Evolutionary conservation across 1,140 invertebrate species (phyloP).

Genomic region (Goniozus legneri): DNA sequence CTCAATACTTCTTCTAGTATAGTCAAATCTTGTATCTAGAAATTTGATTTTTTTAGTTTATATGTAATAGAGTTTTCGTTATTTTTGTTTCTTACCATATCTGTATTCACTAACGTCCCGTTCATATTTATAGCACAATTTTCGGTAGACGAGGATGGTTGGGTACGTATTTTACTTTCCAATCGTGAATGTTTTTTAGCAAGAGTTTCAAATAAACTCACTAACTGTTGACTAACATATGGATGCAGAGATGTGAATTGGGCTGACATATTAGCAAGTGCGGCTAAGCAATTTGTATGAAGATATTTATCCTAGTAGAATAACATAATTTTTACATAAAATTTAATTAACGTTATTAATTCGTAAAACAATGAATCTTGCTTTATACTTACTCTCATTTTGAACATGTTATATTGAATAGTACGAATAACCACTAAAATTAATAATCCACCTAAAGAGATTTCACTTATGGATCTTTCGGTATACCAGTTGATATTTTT

Average conservation of each 20-base stretch:
- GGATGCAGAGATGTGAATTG: slow-evolving; percentile 93
- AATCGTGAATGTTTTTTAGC: slow-evolving; percentile 73
- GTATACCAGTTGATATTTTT: slow-evolving; percentile 90
- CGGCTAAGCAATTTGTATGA: slow-evolving; percentile 95
- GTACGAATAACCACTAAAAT: slow-evolving; percentile 93
- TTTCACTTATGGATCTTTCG: slow-evolving; percentile 84
- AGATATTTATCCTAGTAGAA: slow-evolving; percentile 81
- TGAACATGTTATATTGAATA: slow-evolving; percentile 96
- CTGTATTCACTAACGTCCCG: slow-evolving; percentile 35
- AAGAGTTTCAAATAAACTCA: slow-evolving; percentile 84
- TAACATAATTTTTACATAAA: slow-evolving; percentile 11
- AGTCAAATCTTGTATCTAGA: slow-evolving; percentile 80
- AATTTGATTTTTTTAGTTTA: slow-evolving; percentile 11
- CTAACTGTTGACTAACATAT: slow-evolving; percentile 90
- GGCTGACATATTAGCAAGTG: slow-evolving; percentile 95
- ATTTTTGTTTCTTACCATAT: slow-evolving; percentile 36
- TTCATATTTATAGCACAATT: slow-evolving; percentile 31
- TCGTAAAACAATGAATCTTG: too few species aligned
- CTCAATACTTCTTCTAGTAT: slow-evolving; percentile 96
- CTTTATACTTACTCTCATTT: slow-evolving; percentile 73
- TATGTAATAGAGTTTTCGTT: slow-evolving; percentile 5
- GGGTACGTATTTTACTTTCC: slow-evolving; percentile 50
- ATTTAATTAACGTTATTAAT: background rate
- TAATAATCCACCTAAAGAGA: slow-evolving; percentile 92
- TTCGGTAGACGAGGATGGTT: slow-evolving; percentile 20